These are phyloP conservation scores for Oreochromis grahami DNA, from an alignment of 2,797 vertebrate genomes.

Conservation along the genomic window DNA sequence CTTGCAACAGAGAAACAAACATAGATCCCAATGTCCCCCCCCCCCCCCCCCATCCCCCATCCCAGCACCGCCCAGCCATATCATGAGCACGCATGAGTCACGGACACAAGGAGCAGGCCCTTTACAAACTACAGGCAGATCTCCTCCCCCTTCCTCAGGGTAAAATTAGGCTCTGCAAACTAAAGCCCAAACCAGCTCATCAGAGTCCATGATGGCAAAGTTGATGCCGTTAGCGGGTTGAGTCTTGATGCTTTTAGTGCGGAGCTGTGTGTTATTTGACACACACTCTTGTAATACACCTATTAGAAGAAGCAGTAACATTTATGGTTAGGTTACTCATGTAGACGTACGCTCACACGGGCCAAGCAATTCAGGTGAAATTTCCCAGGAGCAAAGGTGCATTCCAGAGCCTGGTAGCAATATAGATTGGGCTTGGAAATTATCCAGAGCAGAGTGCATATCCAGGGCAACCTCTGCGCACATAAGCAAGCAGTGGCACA, in stretches of 20 bases:
- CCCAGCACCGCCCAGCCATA: conserved; percentile 23
- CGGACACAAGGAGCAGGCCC: conserved; percentile 23
- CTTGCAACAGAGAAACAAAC: conserved; percentile 64
- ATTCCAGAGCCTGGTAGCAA: conserved; percentile 59
- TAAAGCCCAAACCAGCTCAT: conserved; percentile 38
- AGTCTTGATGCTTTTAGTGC: conserved; percentile 27
- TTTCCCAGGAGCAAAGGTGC: conserved; percentile 72
- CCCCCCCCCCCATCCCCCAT: neutral
- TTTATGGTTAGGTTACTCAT: conserved; percentile 60
- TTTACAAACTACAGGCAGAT: conserved; percentile 17
- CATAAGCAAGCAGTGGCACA: conserved; percentile 42
- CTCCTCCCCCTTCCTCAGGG: conserved; percentile 49
- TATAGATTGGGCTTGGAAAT: conserved; percentile 64
- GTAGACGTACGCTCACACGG: neutral
- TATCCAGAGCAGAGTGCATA: conserved; percentile 67
- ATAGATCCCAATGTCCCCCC: conserved; percentile 31
- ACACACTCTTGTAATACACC: conserved; percentile 43
- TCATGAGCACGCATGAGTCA: conserved; percentile 54
- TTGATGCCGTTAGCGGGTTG: conserved; percentile 48
- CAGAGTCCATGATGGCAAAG: conserved; percentile 61
- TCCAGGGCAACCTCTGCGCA: conserved; percentile 57
- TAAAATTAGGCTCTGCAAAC: conserved; percentile 35
- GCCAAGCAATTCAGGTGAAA: conserved; percentile 60
- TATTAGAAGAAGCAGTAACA: conserved; percentile 39
- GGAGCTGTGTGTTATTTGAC: conserved; percentile 33